Evolutionary conservation across 92 coral and sea anemone species (phyloP), one percentile per base, ranked within the genome.

Genomic region (Virgularia gustaviana): DNA sequence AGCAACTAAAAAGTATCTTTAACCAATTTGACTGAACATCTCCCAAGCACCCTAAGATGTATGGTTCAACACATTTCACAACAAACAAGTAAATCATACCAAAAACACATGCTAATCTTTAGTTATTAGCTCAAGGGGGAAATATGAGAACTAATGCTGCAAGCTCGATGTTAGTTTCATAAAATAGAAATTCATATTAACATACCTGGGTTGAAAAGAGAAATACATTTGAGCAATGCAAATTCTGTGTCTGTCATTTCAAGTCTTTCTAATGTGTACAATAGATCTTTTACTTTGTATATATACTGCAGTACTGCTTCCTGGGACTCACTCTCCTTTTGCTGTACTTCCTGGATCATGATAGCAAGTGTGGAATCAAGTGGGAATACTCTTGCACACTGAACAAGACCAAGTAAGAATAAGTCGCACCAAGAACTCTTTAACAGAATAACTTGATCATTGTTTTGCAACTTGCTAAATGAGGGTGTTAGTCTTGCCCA

Each of bases 121-220:
- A n/a, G n/a, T n/a, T n/a, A n/a, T n/a, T n/a, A n/a, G n/a, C n/a
- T n/a, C n/a, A n/a, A n/a, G n/a, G n/a, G n/a, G n/a, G n/a, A n/a
- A n/a, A n/a, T n/a, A n/a, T n/a, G n/a, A n/a, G n/a, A n/a, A n/a
- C n/a, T n/a, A n/a, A n/a, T n/a, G n/a, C n/a, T n/a, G n/a, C n/a
- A n/a, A n/a, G n/a, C n/a, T n/a, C n/a, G n/a, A n/a, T n/a, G n/a
- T n/a, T n/a, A n/a, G n/a, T n/a, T n/a, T n/a, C n/a, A n/a, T n/a
- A n/a, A n/a, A n/a, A n/a, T n/a, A n/a, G n/a, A n/a, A n/a, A n/a
- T n/a, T n/a, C n/a, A n/a, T n/a, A n/a, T n/a, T n/a, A n/a, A n/a
- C 88, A 58, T 72, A 94, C 99, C 99, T 70, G 99, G 79, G 70
- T 94, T 94, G 63, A 94, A 94, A n/a, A 94, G 85, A 19, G 85